Evolutionary conservation across 2,797 vertebrate species (phyloP).

Genomic region (Pantherophis alleghaniensis): DNA sequence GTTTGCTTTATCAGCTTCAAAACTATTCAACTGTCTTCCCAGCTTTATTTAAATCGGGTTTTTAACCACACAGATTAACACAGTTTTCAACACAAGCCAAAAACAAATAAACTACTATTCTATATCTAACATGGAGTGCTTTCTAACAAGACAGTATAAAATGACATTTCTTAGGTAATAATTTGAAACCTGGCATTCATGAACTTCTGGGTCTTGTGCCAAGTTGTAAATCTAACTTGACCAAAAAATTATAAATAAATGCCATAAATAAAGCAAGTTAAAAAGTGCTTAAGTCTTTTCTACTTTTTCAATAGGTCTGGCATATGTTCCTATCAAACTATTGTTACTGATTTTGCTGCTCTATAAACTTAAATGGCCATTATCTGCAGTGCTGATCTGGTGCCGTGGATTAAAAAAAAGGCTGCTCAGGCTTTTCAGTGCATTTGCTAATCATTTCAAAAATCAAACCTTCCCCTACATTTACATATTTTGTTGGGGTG

Average conservation of each 20-base stretch:
- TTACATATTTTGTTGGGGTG: not conserved
- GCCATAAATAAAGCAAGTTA: not conserved
- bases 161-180: not conserved
- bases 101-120: constrained; percentile 13
- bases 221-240: not conserved
- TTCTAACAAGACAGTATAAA: not conserved
- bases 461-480: not conserved
- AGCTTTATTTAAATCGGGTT: constrained; percentile 55
- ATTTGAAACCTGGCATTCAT: not conserved
- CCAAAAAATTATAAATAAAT: not conserved
- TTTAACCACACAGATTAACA: constrained; percentile 44
- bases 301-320: not conserved
- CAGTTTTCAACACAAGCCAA: constrained; percentile 37
- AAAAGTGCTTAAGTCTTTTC: not conserved
- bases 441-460: not conserved
- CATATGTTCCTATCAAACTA: not conserved
- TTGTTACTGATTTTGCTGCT: not conserved
- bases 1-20: constrained; percentile 59
- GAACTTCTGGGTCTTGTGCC: not conserved
- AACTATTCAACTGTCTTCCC: constrained; percentile 47
- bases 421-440: not conserved
- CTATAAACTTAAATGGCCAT: not conserved
- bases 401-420: not conserved
- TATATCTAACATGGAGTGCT: constrained; percentile 18
- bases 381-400: not conserved